phyloP scores from a whole-genome alignment of 2,888 invertebrate species.

The Galerucella pusilla region DNA sequence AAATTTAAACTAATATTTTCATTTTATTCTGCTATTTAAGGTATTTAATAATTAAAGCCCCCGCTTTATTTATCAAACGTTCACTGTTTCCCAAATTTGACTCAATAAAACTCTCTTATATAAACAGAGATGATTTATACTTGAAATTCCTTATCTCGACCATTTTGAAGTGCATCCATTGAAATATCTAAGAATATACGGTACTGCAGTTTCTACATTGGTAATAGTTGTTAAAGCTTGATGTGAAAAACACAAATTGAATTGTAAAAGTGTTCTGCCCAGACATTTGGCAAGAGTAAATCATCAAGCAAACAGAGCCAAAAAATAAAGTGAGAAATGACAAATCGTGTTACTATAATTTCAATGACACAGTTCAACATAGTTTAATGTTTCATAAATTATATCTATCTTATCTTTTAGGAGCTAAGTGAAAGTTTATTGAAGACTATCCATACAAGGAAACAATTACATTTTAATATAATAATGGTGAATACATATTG shows the following conservation, averaged over 20 bases:
- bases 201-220: neutral
- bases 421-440: neutral
- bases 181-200: neutral
- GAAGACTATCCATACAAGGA: neutral
- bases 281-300: no score
- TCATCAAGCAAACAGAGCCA: no score
- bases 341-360: no score
- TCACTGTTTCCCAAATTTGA: slow-evolving; percentile 4
- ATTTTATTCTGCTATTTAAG: slow-evolving; percentile 6
- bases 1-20: neutral
- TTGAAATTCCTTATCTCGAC: neutral
- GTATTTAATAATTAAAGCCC: neutral
- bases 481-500: neutral
- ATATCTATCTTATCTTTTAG: neutral
- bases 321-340: no score
- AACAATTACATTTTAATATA: neutral
- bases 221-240: neutral
- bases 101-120: neutral
- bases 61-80: neutral
- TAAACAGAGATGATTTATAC: neutral
- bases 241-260: no score
- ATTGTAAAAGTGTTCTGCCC: no score
- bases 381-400: neutral
- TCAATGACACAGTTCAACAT: no score
- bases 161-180: neutral